Base-by-base conservation (phyloP, 2,888 invertebrate species). In the Imbricaverruca yamaguchii region DNA sequence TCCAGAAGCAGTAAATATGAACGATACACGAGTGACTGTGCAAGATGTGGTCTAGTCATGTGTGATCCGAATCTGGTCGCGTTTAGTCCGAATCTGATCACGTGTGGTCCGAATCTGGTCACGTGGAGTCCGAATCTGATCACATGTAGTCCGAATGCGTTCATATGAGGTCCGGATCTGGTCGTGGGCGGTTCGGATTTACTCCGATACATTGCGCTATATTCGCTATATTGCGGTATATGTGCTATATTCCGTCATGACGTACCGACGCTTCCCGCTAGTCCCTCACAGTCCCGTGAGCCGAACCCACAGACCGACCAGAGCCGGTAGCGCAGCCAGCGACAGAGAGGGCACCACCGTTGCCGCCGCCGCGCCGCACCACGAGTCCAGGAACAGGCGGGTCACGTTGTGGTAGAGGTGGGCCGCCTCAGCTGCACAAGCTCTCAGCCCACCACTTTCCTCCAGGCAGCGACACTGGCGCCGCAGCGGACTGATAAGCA, bases 381-480 rank as follows among this genome's bases (percentile, higher is more conserved):
- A 74, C 74, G 74, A 74, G 74, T 53, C 21, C 74, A 74, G 55
- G 74, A 74, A 74, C 55, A 74, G 18, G 74, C 74, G 55, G 55
- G 74, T 74, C 10, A 74, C 74, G 55, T 74, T 74, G 74, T 74
- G 74, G 74, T 74, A 74, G 55, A 74, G 74, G 10, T 74, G 55
- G 21, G 74, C 74, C 8, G 74, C 74, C 18, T 55, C 39, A 1
- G 53, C 53, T 10, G 53, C 55, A 10, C 74, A 74, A 15, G 12
- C 12, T 21, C 8, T 21, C 55, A 74, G 74, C 21, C 4, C 53
- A 2, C 74, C 74, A 15, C 74, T 74, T 1, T 55, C 53, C 74
- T 74, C 74, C 74, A 74, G 74, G 55, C 74, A 74, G 53, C 53
- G 74, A 74, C 55, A 74, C 74, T 74, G 74, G 21, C 74, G 74